Base-by-base conservation (phyloP, 1,140 invertebrate species). In the Ips typographus region DNA sequence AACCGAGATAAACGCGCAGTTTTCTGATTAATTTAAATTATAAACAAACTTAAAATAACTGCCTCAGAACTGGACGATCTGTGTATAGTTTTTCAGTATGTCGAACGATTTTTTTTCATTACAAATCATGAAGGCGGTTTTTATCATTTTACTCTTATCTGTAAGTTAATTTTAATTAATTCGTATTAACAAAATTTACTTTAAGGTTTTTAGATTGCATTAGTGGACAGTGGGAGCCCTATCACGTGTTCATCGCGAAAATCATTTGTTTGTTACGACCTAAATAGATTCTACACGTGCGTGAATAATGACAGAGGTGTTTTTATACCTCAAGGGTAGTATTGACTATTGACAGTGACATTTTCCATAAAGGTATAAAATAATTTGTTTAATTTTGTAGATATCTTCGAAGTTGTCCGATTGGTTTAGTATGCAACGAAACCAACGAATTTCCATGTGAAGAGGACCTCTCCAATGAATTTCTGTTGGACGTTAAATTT, bases 401-500 rank as follows among this genome's bases (percentile, higher is more conserved):
- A 37, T 62, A 62, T 51, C 44, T 62, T 38, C 60, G 38, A n/a
- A 62, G 1, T 40, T 68, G 65, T 41, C 65, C 65, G 4, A n/a
- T 41, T 43, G 65, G 65, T 2, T 8, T 57, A 2, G 4, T 60
- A 5, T 68, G 65, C n/a, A 52, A 53, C 44, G 65, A 68, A 8
- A 5, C 7, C 36, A 68, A 68, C 40, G 65, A 61, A 52, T 52
- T 40, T 38, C 40, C 43, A 39, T 56, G 55, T 47, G 65, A 68
- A 40, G 53, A 66, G 49, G 59, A 56, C 37, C 49, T 68, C 41
- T 60, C 65, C 3, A 61, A 22, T 6, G 65, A 68, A 52, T 68
- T 52, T 52, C 37, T 68, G 38, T 60, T 47, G n/a, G 65, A 68
- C 8, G 52, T 61, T 42, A 60, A 68, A 36, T 68, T 60, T 44